Evolutionary conservation across 2,113 vertebrate genomes (phyloP).

Genomic region (Tauraco erythrolophus): DNA sequence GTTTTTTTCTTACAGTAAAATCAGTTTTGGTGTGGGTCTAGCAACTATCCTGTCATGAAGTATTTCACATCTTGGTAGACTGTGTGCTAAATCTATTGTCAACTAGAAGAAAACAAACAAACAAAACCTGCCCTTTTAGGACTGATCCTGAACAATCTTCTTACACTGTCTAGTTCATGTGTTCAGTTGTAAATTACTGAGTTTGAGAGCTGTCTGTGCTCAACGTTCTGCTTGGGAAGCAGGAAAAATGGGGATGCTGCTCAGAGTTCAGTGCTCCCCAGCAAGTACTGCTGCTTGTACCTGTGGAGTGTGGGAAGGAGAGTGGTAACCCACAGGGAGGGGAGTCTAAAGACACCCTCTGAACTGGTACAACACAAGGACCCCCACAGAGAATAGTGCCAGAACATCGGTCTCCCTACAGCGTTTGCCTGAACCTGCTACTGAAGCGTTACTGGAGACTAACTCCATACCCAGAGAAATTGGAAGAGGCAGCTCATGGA

Average conservation of each 20-base stretch:
- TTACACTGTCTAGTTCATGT: not conserved
- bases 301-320: not conserved
- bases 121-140: not conserved
- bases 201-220: not conserved
- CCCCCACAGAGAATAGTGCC: not conserved
- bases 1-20: not conserved
- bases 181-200: not conserved
- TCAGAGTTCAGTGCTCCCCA: not conserved
- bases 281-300: not conserved
- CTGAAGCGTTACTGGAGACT: not conserved
- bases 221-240: not conserved
- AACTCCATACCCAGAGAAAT: not conserved
- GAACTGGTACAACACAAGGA: not conserved
- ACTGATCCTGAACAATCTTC: not conserved
- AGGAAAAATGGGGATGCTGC: not conserved
- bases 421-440: not conserved
- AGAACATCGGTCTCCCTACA: not conserved
- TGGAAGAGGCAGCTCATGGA: rapidly evolving
- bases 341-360: not conserved
- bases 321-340: not conserved
- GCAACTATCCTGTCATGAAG: not conserved
- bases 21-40: not conserved
- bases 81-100: not conserved
- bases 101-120: not conserved
- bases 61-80: not conserved